Evolutionary conservation across 2,888 invertebrate species (phyloP).

Genomic region (Euplexia lucipara): DNA sequence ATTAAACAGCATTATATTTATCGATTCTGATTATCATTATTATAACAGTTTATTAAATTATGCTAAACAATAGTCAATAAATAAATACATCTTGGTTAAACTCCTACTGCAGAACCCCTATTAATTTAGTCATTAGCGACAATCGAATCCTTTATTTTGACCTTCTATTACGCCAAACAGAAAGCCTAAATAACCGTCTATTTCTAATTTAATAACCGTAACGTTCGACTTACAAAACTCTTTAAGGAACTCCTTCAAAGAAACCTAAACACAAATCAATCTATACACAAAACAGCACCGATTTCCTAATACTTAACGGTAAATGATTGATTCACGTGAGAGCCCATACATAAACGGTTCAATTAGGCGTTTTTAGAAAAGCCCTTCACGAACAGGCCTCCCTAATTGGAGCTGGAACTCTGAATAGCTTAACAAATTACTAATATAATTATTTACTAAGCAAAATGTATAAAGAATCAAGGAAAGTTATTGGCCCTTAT

Average conservation of each 20-base stretch:
- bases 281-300: conserved; percentile 27
- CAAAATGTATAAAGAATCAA: conserved; percentile 63
- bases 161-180: background rate
- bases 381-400: conserved; percentile 49
- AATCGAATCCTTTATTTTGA: too few species aligned
- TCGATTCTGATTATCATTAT: too few species aligned
- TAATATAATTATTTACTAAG: conserved; percentile 64
- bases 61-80: too few species aligned
- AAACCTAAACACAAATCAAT: conserved; percentile 21
- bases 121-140: too few species aligned
- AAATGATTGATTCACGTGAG: conserved; percentile 49
- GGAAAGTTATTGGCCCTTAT: conserved; percentile 37
- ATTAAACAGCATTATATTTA: too few species aligned
- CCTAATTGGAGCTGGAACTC: conserved; percentile 67
- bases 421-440: conserved; percentile 68
- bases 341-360: conserved; percentile 35
- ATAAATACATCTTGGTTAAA: too few species aligned
- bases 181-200: background rate
- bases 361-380: conserved; percentile 57
- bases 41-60: too few species aligned
- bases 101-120: too few species aligned
- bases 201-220: background rate
- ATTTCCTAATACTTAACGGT: conserved; percentile 32
- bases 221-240: conserved; percentile 25
- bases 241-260: conserved; percentile 3